Evolutionary conservation across 2,888 invertebrate species (phyloP).

Genomic region (Hyposoter didymator): DNA sequence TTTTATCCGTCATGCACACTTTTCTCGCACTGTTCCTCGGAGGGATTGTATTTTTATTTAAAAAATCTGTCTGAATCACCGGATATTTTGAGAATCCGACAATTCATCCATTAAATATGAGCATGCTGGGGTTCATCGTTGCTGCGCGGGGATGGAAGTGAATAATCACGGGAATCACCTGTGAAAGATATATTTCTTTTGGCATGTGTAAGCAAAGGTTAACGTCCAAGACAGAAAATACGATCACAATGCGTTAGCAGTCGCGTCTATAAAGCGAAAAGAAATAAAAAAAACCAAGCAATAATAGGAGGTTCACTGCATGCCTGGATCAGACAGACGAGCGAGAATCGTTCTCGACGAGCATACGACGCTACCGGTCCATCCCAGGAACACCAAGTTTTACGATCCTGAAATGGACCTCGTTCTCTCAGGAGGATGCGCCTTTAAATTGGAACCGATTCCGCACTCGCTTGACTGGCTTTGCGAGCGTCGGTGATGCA

Average conservation of each 20-base stretch:
- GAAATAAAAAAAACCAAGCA: slow-evolving; percentile 21
- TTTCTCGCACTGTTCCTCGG: not conserved
- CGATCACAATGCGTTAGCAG: slow-evolving; percentile 45
- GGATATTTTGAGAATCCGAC: not conserved
- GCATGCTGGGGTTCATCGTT: not conserved
- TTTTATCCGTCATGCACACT: not conserved
- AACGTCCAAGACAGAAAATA: slow-evolving; percentile 26
- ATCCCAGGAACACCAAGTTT: slow-evolving; percentile 58
- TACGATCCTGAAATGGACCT: slow-evolving; percentile 65
- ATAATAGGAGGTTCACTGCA: slow-evolving; percentile 43
- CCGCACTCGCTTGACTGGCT: slow-evolving; percentile 58
- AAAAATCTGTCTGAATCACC: not conserved
- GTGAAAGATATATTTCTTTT: not conserved
- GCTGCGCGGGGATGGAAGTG: not conserved
- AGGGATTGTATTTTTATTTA: not conserved
- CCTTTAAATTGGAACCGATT: slow-evolving; percentile 75
- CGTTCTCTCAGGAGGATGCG: slow-evolving; percentile 67
- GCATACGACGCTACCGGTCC: slow-evolving; percentile 35
- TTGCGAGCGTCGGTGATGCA: slow-evolving; percentile 26
- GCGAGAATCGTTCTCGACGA: slow-evolving; percentile 28
- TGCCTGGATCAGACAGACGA: slow-evolving; percentile 50
- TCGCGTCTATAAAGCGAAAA: slow-evolving; percentile 37
- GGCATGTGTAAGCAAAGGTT: not conserved
- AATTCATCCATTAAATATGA: not conserved
- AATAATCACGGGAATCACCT: not conserved